Base-by-base conservation (phyloP, 1,140 invertebrate species). In the Anthonomus grandis region DNA sequence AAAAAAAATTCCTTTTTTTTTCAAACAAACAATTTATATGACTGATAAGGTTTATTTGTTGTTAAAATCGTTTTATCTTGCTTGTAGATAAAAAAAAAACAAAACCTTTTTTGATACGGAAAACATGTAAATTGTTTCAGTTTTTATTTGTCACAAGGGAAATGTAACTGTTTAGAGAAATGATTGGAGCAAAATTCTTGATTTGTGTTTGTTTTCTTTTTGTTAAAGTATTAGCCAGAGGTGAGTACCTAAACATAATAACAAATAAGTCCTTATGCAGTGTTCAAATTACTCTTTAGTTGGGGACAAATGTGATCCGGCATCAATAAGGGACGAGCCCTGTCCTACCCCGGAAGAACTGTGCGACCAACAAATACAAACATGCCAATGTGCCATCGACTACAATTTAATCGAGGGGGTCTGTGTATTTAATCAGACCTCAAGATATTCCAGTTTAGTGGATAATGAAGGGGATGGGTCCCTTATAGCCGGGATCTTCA, bases 391-490 rank as follows among this genome's bases (percentile, higher is more conserved):
- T 48, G 15, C 31, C 10, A 36, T 42, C 10, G 34, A 37, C 10
- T 64, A 55, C 45, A 31, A 27, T 22, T n/a, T 24, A 5, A 22
- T 53, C 37, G 50, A 66, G 15, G 52, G 45, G 13, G 50, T 42
- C 4, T 47, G 39, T 21, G 34, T 55, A n/a, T 27, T 9, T 15
- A n/a, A 15, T 27, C 22, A 27, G 41, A 54, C 46, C 31, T 13
- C 49, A 10, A 62, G 60, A 44, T 62, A 59, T 46, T 66, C 62
- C 12, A 60, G 50, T 48, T 36, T 62, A 15, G 64, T 64, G 10
- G 59, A 64, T 34, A 61, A 60, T 22, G 62, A 64, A 36, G 57
- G 58, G 12, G 59, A 58, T 57, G 64, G 64, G 24, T 57, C 62
- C 17, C 37, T 66, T 10, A 50, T 62, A 46, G 63, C 63, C 18